Evolutionary conservation across 1,140 invertebrate species (phyloP), one percentile per base, ranked within the genome.

Genomic region (Lasioglossum albipes): DNA sequence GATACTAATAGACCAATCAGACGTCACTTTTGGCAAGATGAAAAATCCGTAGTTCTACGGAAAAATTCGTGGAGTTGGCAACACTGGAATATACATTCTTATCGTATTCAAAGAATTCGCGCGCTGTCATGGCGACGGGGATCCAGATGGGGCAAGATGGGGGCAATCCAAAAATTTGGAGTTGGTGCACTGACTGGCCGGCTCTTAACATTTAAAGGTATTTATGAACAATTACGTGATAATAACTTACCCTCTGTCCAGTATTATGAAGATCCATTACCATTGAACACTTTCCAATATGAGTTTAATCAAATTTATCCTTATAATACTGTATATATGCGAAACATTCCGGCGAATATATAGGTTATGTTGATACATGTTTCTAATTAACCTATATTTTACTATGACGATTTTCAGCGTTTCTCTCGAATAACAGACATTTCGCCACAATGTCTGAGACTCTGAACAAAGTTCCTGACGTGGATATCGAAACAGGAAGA

Each of bases 401-500:
- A 52, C 13, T 67, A 4, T 71, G 93, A 0, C 27, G 3, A 22
- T 70, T 83, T 79, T 65, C 31, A 54, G 65, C 74, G 52, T 27
- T 42, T 18, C 13, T 52, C 6, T 22, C 45, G 18, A 80, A 57
- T 62, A 74, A 20, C 57, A 79, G n/a, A 18, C 81, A 22, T 22
- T 22, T 77, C 16, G 57, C 9, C 13, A 89, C 45, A 27, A 93
- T 93, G 92, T 88, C 91, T 67, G 70, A 91, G 66, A 84, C 87
- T 76, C 90, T 95, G 89, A 86, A 93, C 45, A 85, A 92, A 64
- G 90, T 98, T 78, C 94, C 95, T 4, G 95, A 96, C 87, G 97
- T 97, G 20, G 96, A 97, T 79, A 98, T 98, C 86, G 97, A 98
- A 89, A 92, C 94, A 20, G 97, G 97, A 41, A 95, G 95, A 65